A percentile compares a stretch with the other conserved stretches of the same genome.
Evolutionary conservation across 2,888 invertebrate species (phyloP).

Genomic region (Stenoptilia bipunctidactyla): DNA sequence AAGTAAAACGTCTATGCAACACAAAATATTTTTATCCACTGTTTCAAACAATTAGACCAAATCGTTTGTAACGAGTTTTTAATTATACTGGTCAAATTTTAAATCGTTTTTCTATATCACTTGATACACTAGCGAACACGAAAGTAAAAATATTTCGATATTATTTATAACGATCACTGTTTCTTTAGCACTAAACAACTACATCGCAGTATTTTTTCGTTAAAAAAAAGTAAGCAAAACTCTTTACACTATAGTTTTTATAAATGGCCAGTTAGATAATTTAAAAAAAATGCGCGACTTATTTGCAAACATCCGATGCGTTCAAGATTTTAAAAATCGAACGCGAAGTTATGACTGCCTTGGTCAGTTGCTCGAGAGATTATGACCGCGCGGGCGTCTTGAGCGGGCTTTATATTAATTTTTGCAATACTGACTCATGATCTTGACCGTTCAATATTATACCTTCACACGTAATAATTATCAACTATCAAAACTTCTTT

Average conservation of each 20-base stretch:
- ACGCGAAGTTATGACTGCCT: conserved; percentile 12
- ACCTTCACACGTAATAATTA: too few species aligned
- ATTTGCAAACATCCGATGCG: background rate
- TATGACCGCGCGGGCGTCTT: background rate
- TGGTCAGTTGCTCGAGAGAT: conserved; percentile 16
- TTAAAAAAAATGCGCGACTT: background rate
- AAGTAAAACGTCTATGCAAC: background rate
- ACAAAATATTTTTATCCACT: too few species aligned
- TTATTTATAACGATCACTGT: too few species aligned
- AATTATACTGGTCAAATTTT: conserved; percentile 16
- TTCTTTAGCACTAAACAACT: too few species aligned
- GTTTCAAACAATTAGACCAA: too few species aligned
- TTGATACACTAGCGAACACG: too few species aligned
- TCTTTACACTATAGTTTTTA: background rate
- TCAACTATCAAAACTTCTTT: too few species aligned
- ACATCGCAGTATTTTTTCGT: too few species aligned
- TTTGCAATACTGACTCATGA: too few species aligned
- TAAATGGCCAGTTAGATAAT: background rate
- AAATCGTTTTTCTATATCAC: background rate
- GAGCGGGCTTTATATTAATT: too few species aligned
- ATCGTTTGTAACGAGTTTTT: conserved; percentile 19
- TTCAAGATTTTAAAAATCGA: conserved; percentile 8
- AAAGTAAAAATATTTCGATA: too few species aligned
- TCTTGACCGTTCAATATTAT: too few species aligned
- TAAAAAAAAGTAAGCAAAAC: background rate